Evolutionary conservation across 2,113 vertebrate species (phyloP).

Genomic region (Coptodon rendalli): DNA sequence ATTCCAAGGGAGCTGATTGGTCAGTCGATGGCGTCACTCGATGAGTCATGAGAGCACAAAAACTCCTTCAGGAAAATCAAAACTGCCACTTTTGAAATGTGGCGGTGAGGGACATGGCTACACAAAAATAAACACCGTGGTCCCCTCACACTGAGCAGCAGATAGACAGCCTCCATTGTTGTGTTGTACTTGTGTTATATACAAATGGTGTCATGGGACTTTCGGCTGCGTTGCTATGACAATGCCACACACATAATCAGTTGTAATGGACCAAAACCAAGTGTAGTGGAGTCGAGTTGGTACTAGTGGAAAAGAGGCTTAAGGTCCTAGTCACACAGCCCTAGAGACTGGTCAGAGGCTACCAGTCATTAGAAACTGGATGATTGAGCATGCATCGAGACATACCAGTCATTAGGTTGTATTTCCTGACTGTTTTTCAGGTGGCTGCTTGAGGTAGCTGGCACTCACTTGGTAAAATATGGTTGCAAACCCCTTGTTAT

Average conservation of each 20-base stretch:
- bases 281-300: neutral
- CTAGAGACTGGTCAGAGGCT: neutral
- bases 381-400: neutral
- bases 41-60: neutral
- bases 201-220: neutral
- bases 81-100: neutral
- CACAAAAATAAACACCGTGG: neutral
- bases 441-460: neutral
- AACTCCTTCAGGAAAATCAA: neutral
- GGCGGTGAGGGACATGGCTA: neutral
- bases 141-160: neutral
- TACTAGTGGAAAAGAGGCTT: neutral
- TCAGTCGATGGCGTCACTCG: rapidly evolving
- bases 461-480: neutral
- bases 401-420: neutral
- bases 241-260: neutral
- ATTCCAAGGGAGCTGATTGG: neutral
- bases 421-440: neutral
- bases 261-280: neutral
- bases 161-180: neutral
- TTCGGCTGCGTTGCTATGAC: neutral
- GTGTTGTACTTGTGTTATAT: neutral
- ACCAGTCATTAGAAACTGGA: neutral
- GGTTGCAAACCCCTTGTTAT: neutral
- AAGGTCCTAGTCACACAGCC: neutral